Evolutionary conservation across 53 echinoderm and acorn worm species (phyloP), one percentile per base, ranked within the genome.

Genomic region (Patiria pectinifera): DNA sequence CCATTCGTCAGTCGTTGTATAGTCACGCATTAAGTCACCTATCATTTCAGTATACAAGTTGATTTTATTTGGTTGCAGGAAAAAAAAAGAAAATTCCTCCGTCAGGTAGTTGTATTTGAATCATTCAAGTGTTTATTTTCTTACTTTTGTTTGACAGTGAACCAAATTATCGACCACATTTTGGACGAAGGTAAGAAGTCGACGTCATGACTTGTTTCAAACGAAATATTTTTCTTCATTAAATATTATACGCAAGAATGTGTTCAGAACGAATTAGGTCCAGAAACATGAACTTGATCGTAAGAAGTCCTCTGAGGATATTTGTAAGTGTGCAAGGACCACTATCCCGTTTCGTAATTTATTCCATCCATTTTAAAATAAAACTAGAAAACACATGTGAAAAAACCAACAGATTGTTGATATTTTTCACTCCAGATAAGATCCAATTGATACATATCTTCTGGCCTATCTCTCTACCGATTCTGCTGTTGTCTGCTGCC

Each of bases 171-270:
- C 19, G 72, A 72, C 22, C 74, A 71, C 72, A 70, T 86, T 48
- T 72, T 86, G 49, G 86, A 86, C 69, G 86, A 86, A 86, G 86
- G 86, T 86, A 12, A 72, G 86, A 0, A 76, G 11, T 22, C 26
- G 47, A 11, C 47, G 78, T 78, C 78, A 2, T 79, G 16, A 79
- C 5, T 79, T 7, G 6, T 53, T 82, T 21, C 59, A 82, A n/a
- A 23, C 22, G 21, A 18, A 15, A 69, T 4, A 69, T 14, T 69
- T 18, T 18, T 23, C 4, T 0, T 1, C 74, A n/a, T 18, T 74
- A 6, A 24, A 3, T 16, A 13, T 11, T 16, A 66, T 0, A 66
- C 66, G 10, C 14, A 11, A 11, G 35, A 35, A 35, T 35, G 35
- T 35, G 35, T 35, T 35, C 35, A 1, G 1, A 0, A 35, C 35